phyloP scores from a whole-genome alignment of 2,888 invertebrate species.

The Standfussiana lucernea region DNA sequence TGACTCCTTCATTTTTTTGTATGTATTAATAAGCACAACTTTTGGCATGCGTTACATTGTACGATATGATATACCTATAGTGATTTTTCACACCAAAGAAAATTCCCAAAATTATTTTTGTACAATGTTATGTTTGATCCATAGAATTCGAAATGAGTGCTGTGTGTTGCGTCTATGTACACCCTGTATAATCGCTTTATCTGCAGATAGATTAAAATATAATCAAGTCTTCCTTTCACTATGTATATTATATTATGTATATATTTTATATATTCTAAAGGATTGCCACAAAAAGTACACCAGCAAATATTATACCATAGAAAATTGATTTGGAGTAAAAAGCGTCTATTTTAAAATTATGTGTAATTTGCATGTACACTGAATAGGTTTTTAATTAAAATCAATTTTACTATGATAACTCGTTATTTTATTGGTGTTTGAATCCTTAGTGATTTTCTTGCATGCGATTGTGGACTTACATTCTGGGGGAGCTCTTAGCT shows the following conservation, averaged over 20 bases:
- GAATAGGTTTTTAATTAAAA: conserved; percentile 58
- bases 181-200: neutral
- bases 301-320: conserved; percentile 35
- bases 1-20: neutral
- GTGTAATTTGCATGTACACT: conserved; percentile 58
- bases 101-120: neutral
- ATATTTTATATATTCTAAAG: neutral
- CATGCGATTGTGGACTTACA: conserved; percentile 1
- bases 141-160: neutral
- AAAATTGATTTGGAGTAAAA: conserved; percentile 16
- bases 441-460: neutral
- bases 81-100: neutral
- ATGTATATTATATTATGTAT: neutral
- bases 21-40: neutral
- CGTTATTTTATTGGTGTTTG: conserved; percentile 34
- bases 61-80: too few species aligned
- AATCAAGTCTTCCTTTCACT: conserved; percentile 33
- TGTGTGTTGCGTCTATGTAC: neutral
- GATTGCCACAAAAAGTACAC: conserved; percentile 36
- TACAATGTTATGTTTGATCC: neutral
- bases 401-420: conserved; percentile 46
- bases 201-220: conserved; percentile 1
- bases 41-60: too few species aligned
- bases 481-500: neutral
- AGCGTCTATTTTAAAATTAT: conserved; percentile 31